Evolutionary conservation across 2,888 invertebrate genomes (phyloP).

Genomic region (Timandra comae): DNA sequence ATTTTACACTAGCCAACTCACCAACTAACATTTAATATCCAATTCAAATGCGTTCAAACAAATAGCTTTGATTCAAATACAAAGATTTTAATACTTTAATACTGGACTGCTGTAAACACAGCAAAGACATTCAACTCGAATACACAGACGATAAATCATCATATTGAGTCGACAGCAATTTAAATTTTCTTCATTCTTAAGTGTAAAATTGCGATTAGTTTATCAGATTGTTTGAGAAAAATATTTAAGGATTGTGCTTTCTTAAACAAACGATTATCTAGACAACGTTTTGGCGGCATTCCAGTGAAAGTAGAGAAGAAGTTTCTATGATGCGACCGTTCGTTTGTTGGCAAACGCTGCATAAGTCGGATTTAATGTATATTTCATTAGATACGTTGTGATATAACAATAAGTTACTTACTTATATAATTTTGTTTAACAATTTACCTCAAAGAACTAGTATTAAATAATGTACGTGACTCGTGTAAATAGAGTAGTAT

Average conservation of each 20-base stretch:
- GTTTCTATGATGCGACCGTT: constrained; percentile 45
- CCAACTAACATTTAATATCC: constrained; percentile 12
- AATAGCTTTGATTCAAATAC: constrained; percentile 8
- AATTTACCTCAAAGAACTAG: no score
- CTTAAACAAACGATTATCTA: constrained; percentile 40
- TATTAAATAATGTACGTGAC: no score
- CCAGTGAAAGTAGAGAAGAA: constrained; percentile 64
- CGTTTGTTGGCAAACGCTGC: constrained; percentile 64
- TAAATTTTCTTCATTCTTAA: constrained; percentile 6
- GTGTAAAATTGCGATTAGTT: constrained; percentile 3
- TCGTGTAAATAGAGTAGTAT: no score
- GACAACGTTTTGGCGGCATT: constrained; percentile 55
- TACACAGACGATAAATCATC: constrained; percentile 24
- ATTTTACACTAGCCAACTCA: constrained; percentile 11
- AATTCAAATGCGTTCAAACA: constrained; percentile 14
- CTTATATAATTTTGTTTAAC: no score
- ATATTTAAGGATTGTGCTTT: constrained; percentile 18
- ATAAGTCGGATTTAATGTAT: constrained; percentile 30
- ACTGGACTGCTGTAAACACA: constrained; percentile 22
- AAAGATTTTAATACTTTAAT: constrained; percentile 17
- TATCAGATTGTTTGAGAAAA: constrained; percentile 12
- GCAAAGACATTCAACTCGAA: constrained; percentile 21
- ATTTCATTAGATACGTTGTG: constrained; percentile 2
- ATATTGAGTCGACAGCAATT: constrained; percentile 23
- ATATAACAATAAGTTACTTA: no score